phyloP scores from a whole-genome alignment of 2,888 invertebrate genomes.

The Catotricha subobsoleta region DNA sequence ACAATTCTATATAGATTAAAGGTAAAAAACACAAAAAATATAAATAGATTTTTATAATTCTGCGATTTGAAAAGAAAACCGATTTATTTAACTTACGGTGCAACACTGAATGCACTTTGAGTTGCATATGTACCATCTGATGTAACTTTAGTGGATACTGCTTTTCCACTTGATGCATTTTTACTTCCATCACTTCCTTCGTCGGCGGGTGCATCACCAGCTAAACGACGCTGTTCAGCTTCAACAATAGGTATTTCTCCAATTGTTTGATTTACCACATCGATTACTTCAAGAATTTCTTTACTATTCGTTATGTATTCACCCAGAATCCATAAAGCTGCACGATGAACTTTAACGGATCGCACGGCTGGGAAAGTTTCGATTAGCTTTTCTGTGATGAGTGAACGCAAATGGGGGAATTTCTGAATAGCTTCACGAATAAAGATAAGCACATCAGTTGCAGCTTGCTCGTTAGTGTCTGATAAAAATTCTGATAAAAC shows the following conservation, averaged over 20 bases:
- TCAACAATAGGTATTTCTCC: constrained; percentile 50
- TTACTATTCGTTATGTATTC: constrained; percentile 72
- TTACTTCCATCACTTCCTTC: constrained; percentile 20
- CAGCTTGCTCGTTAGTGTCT: constrained; percentile 76
- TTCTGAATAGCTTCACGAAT: constrained; percentile 91
- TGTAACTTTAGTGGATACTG: constrained; percentile 46
- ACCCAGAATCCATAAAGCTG: constrained; percentile 93
- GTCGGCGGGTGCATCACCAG: constrained; percentile 36
- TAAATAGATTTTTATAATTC: neutral
- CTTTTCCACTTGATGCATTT: constrained; percentile 23
- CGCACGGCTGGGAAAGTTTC: constrained; percentile 75
- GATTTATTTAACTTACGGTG: constrained; percentile 37
- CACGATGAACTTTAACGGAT: constrained; percentile 80
- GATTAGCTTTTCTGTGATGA: constrained; percentile 56
- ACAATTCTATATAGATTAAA: constrained; percentile 24
- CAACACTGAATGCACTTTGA: constrained; percentile 87
- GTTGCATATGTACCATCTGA: constrained; percentile 99
- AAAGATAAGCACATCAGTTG: constrained; percentile 86
- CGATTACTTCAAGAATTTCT: constrained; percentile 65
- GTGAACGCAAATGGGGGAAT: constrained; percentile 60
- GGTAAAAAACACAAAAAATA: constrained; percentile 4
- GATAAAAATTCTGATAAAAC: constrained; percentile 85
- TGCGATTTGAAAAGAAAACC: neutral
- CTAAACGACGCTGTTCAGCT: constrained; percentile 47
- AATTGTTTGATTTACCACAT: constrained; percentile 51